Conservation (phyloP, 1,140 invertebrate genomes). For the Zaprionus nigranus region DNA sequence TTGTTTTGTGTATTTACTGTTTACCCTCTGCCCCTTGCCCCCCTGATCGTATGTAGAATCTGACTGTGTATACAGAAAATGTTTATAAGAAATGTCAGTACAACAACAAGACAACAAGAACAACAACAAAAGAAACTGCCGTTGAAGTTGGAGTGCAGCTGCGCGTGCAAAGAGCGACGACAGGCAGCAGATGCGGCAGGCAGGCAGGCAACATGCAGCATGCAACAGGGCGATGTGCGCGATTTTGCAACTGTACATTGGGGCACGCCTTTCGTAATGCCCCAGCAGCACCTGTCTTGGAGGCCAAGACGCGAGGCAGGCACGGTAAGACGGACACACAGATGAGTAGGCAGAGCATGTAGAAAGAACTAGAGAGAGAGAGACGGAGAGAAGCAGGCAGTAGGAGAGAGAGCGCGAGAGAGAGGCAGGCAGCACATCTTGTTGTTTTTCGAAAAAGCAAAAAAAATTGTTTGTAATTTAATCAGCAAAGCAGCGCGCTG, state of each 20-base stretch:
- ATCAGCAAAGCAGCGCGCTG: constrained; percentile 59
- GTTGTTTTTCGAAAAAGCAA: constrained; percentile 31
- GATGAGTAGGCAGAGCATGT: constrained; percentile 5
- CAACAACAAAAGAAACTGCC: constrained; percentile 45
- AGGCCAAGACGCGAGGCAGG: constrained; percentile 12
- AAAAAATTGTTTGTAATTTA: constrained; percentile 75
- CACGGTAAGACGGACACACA: background rate
- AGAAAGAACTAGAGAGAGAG: constrained; percentile 36
- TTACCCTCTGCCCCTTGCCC: background rate
- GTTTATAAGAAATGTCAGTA: constrained; percentile 71
- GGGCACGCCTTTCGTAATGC: constrained; percentile 66
- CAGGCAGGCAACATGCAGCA: constrained; percentile 1
- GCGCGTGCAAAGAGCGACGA: constrained; percentile 77
- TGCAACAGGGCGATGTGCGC: background rate
- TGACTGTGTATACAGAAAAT: constrained; percentile 45
- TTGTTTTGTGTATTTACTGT: constrained; percentile 49
- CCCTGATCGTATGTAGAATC: constrained; percentile 41
- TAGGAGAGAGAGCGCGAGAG: no score
- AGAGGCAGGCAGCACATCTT: constrained; percentile 2
- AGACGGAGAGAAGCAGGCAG: no score
- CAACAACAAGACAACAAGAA: constrained; percentile 55
- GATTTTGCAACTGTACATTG: constrained; percentile 67
- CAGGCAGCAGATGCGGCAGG: constrained; percentile 70
- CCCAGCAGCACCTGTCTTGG: constrained; percentile 73
- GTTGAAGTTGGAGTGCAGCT: constrained; percentile 47